Evolutionary conservation across 2,113 vertebrate genomes (phyloP), one percentile per base, ranked within the genome.

Genomic region (Pelecanus crispus): DNA sequence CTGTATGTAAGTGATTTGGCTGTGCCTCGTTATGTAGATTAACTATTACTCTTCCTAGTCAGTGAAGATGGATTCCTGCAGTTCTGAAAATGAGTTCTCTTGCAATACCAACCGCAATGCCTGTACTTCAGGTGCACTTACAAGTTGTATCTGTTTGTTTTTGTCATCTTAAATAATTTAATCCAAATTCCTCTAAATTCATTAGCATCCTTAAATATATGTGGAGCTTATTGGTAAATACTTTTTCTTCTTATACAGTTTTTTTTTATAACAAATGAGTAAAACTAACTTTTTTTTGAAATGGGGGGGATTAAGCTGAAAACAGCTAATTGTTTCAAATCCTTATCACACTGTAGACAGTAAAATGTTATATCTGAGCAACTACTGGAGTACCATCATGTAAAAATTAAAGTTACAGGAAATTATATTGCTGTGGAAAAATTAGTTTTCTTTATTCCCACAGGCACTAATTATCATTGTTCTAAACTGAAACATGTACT

Each of bases 381-480:
- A 26, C 59, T 86, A 26, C 36, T 70, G 34, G 44, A 89, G 81
- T 90, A 81, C 71, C 56, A 71, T 79, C 3, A 29, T 88, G 40
- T 74, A 40, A 86, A 90, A 90, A 88, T 80, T 80, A 87, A 85
- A 88, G 63, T 93, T 88, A 78, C 44, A 74, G 63, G 56, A 96
- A 92, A 88, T 92, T 44, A 70, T 72, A 50, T 77, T 95, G 52
- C 79, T 94, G 53, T 90, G 88, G 86, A 92, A 92, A 88, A 94
- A 96, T 72, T 71, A 78, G 83, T 94, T 89, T 94, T 44, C 47
- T 84, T 89, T 90, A 88, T 95, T 95, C 87, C 85, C 88, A 79
- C 29, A 88, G 86, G 90, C 91, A 82, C 77, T 92, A 95, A 96
- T 96, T 96, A 96, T 82, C 92, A 82, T 62, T 94, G 56, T 94